Evolutionary conservation across 2,888 invertebrate genomes (phyloP), one percentile per base, ranked within the genome.

Genomic region (Glyphotaelius pellucidus): DNA sequence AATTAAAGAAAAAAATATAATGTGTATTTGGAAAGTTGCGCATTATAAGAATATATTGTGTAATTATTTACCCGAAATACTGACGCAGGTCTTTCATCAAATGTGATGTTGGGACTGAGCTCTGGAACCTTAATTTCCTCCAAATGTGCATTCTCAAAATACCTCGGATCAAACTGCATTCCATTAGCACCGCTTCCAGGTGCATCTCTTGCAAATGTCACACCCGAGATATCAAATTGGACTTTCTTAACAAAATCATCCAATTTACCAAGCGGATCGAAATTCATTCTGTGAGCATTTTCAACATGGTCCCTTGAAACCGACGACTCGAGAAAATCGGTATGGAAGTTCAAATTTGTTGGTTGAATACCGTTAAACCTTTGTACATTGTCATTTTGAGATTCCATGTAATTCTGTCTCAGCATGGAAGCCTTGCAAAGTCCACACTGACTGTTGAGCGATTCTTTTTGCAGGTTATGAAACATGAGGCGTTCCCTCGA

Each of bases 401-500:
- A 79, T 19, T 86, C 38, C 30, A 47, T n/a, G 79, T 90, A 90
- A 19, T 79, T 85, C 38, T 90, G 88, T 38, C 31, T 35, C 14
- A 32, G 32, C 91, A 96, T 95, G 35, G 95, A 94, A 93, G 91
- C 81, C 19, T 89, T 92, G 67, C 92, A 92, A 14, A 92, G 80
- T 30, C 90, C 91, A 38, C 92, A 92, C 30, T 90, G 92, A 32
- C 47, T 87, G 35, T 32, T n/a, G n/a, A 96, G 96, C 1, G 84
- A 95, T 94, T 96, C 95, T 94, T 96, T 96, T 92, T 95, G 95
- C 91, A 96, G 95, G 86, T 96, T 96, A 93, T 97, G 97, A 42
- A 97, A 94, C 91, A 95, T 95, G 90, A 97, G 94, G 93, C 97
- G 95, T 94, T 97, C 97, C 93, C 96, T 96, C 0, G 97, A 97